A percentile compares a stretch with the other conserved stretches of the same genome.
Evolutionary conservation across 2,113 vertebrate genomes (phyloP).

Genomic region (Nannospalax galili): DNA sequence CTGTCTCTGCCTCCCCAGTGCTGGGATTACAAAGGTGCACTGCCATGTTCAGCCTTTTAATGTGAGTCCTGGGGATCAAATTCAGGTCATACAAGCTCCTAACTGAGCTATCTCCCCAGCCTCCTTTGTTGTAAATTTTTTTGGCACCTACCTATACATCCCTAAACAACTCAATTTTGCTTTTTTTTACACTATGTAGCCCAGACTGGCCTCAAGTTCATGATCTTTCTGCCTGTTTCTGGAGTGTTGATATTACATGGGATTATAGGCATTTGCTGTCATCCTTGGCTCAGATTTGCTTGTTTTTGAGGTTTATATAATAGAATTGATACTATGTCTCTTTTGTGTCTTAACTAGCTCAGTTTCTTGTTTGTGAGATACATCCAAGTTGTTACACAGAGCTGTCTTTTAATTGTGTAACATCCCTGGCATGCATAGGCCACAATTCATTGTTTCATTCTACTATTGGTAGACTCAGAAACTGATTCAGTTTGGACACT

Average conservation of each 20-base stretch:
- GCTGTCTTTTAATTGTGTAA: background rate
- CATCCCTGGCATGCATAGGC: background rate
- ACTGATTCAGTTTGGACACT: background rate
- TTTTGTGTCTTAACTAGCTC: constrained; percentile 5
- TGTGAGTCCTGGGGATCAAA: no score
- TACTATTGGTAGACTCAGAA: background rate
- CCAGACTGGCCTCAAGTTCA: background rate
- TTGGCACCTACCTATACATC: background rate
- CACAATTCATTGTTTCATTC: constrained; percentile 7
- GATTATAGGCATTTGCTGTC: background rate
- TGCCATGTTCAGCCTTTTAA: no score
- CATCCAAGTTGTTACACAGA: background rate
- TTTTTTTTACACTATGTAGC: background rate
- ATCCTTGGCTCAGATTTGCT: background rate
- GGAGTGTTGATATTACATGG: background rate
- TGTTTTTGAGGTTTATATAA: constrained; percentile 3
- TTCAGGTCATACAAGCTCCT: background rate
- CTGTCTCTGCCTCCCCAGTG: background rate
- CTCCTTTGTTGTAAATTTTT: background rate
- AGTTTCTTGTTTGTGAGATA: background rate
- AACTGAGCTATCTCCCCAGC: background rate
- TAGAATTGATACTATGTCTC: background rate
- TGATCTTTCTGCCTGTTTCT: background rate
- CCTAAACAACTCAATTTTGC: background rate
- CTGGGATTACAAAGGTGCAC: background rate